Evolutionary conservation across 2,888 invertebrate species (phyloP).

Genomic region (Tricholauxania praeusta): DNA sequence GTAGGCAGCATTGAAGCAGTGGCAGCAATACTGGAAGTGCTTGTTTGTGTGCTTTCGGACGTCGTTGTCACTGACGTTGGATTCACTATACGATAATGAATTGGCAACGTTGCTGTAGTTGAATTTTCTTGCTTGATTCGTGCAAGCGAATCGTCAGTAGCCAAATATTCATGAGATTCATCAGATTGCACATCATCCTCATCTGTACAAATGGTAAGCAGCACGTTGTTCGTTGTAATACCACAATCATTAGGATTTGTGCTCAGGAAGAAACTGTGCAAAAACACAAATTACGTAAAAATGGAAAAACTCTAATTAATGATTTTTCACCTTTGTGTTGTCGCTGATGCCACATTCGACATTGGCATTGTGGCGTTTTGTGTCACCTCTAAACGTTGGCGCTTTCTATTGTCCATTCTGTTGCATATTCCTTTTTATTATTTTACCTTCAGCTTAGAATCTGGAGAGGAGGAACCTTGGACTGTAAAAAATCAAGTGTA

Average conservation of each 20-base stretch:
- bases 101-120: slow-evolving; percentile 35
- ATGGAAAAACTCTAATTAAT: not conserved
- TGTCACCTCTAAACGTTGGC: slow-evolving; percentile 46
- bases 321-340: slow-evolving; percentile 45
- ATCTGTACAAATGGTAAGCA: slow-evolving; percentile 60
- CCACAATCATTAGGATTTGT: slow-evolving; percentile 32
- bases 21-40: not conserved
- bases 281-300: slow-evolving; percentile 38
- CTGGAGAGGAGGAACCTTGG: not conserved
- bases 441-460: not conserved
- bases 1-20: slow-evolving; percentile 51
- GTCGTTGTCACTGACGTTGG: slow-evolving; percentile 39
- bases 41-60: slow-evolving; percentile 26
- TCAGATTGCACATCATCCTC: slow-evolving; percentile 51
- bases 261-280: slow-evolving; percentile 47
- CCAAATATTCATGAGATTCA: slow-evolving; percentile 59
- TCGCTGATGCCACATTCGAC: slow-evolving; percentile 29
- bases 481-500: not conserved
- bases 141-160: slow-evolving; percentile 50
- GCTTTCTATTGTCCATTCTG: slow-evolving; percentile 48
- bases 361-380: slow-evolving; percentile 40
- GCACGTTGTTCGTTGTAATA: slow-evolving; percentile 47
- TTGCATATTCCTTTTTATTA: slow-evolving; percentile 19
- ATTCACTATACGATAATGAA: slow-evolving; percentile 47
- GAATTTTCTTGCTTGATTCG: slow-evolving; percentile 56